Base-by-base conservation (phyloP, 2,113 vertebrate genomes). In the Paracanthobrama guichenoti region DNA sequence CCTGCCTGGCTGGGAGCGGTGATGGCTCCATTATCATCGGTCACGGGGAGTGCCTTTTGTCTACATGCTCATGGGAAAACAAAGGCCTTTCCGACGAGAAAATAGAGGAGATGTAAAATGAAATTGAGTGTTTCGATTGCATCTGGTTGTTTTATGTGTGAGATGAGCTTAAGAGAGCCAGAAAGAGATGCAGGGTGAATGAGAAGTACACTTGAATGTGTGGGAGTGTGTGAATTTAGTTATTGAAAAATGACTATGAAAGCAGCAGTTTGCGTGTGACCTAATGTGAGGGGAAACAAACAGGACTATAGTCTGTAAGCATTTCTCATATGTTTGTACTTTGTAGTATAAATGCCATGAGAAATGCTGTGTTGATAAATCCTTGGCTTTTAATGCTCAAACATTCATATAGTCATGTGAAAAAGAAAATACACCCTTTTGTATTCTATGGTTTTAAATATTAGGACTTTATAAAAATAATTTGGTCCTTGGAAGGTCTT, bases 21-120 rank as follows among this genome's bases (percentile, higher is more conserved):
- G 60, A 66, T 55, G 62, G 62, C 64, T 59, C 39, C 35, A 85
- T 71, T 77, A 72, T 60, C 79, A 42, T 50, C 75, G 76, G 75
- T 79, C 83, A 85, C 14, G 64, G 83, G 83, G 55, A 85, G 75
- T 79, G 76, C 64, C 62, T 79, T 78, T 72, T 85, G 83, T 79
- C 74, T 48, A 67, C 59, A 73, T 69, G 42, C 82, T 75, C 73
- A 79, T 67, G 79, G 79, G 79, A 81, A 81, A 82, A 82, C 66
- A 82, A 71, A 82, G 66, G 28, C 26, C 50, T 82, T 82, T 71
- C 66, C 66, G 0, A 31, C 2, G 13, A 82, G 50, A 71, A 71
- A 71, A 81, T 35, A 50, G 26, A 28, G 44, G 18, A 62, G 79
- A 81, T 81, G 62, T 81, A 50, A 81, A 81, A 81, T 81, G 18